Base-by-base conservation (phyloP, 2,113 vertebrate species). In the Rutilus rutilus region DNA sequence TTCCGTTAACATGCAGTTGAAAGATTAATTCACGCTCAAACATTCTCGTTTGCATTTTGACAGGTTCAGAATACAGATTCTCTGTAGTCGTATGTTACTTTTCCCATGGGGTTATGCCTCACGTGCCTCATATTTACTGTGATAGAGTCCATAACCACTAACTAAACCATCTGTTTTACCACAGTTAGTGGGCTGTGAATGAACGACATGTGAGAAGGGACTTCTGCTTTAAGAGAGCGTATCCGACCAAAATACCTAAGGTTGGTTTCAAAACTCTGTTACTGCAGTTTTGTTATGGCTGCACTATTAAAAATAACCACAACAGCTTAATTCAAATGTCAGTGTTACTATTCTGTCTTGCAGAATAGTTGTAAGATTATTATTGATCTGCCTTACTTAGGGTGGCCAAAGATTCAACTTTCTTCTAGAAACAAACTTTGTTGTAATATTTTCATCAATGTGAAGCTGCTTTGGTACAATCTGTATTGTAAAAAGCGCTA, bases 61-160 rank as follows among this genome's bases (percentile, higher is more conserved):
- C 7, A 17, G n/a, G 74, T 33, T 82, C 62, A 36, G 27, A 82
- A 23, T 23, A 52, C 45, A 67, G 42, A 33, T 52, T 52, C 17
- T 80, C 25, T 30, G 4, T 82, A 52, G 42, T 82, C 8, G 4
- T 50, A 67, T 69, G 62, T 33, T 67, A 33, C 42, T 50, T 67
- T 45, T 82, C 23, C 62, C 62, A 81, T 42, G 42, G 7, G 59
- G 60, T 45, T 42, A 50, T 5, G 1, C 42, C 75, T 77, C 50
- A 30, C 9, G 27, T 64, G 54, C 59, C 67, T 60, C 45, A 50
- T 77, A 64, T 64, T 80, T 45, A 64, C 8, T 62, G 10, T 17
- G 54, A 80, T 54, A 11, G 52, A 57, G 76, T 80, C 36, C 62
- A 64, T 50, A 50, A 30, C 60, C 78, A 30, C 78, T 50, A 67